Base-by-base conservation (phyloP, 2,888 invertebrate genomes). In the Polymixis lichenea region DNA sequence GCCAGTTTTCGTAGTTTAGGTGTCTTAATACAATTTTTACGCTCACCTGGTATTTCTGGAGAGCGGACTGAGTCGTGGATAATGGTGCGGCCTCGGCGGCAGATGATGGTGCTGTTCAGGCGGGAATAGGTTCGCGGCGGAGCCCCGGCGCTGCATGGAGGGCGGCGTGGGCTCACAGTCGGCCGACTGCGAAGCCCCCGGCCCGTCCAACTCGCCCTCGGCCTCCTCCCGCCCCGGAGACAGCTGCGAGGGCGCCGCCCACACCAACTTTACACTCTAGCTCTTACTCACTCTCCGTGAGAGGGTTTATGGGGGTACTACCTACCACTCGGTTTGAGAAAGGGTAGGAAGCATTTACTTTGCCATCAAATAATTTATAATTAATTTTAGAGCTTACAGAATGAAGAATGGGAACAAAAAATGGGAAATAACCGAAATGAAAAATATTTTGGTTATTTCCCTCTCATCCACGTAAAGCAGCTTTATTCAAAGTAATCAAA, bases 91-190 rank as follows among this genome's bases (percentile, higher is more conserved):
- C 84, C 97, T 93, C 83, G 97, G 97, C 78, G 97, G 95, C 84
- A 97, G 87, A 61, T 94, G 94, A 53, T 94, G 94, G 77, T 95
- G 95, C 17, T 92, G 79, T 91, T 95, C 97, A 79, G 98, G 98
- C 93, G 97, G 97, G 97, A 98, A 99, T 96, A 99, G 98, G 95
- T 98, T 99, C 89, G 97, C 98, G 90, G 98, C 98, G 77, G 98
- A 98, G 90, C 98, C 98, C n/a, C 96, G 91, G 88, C 99, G 97
- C 95, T 98, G 98, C 86, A 98, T 95, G 19, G 98, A 98, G 75
- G 98, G 98, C 67, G 99, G 99, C 87, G 99, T 99, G 15, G 99
- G 98, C 95, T 99, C 99, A 95, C 99, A 99, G 97, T 99, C 99
- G 89, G 98, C 98, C 71, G 98, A 98, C 95, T 99, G 99, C 69